Base-by-base conservation (phyloP, 2,797 vertebrate species). In the Graptemys geographica region DNA sequence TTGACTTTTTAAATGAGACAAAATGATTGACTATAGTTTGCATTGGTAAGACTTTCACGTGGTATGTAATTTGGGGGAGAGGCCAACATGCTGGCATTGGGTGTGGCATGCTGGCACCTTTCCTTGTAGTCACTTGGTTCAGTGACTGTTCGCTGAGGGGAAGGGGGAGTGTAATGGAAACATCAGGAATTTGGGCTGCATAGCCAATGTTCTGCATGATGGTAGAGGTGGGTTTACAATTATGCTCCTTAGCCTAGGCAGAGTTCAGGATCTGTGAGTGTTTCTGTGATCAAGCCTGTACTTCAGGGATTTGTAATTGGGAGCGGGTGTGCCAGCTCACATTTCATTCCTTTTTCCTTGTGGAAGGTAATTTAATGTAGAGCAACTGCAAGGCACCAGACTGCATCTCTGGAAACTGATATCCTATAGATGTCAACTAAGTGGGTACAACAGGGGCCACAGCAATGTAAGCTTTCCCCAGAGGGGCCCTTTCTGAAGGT, bases 101-200 rank as follows among this genome's bases (percentile, higher is more conserved):
- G 18, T 96, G 88, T 94, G 92, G 86, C 92, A 95, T 5, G 59
- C 53, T 93, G 94, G 81, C 88, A 86, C 90, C 89, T 94, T 94
- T 78, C 81, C 55, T 90, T 55, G 84, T 80, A 62, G 82, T 69
- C 53, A 57, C n/a, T 0, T 11, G 74, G 19, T 79, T 69, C 52
- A 2, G 52, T 21, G 55, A 84, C 88, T 92, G 55, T 86, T 92
- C 85, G 93, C 81, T 83, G 84, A 92, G 86, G 59, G 65, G 82
- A 79, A 2, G 53, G 83, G 41, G 53, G 1, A 82, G 80, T 0
- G 1, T 90, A 11, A 25, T 2, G 12, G 37, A 87, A 80, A 92
- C 87, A 51, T 82, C 93, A 72, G 72, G 93, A 89, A 91, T 49
- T 3, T 23, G 74, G 52, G 89, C 57, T 62, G 15, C 33, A 33